A percentile compares a stretch with the other conserved stretches of the same genome.
These are phyloP conservation scores for Myoxocephalus aenaeus DNA, from an alignment of 2,797 vertebrate genomes.

Conservation along the genomic window DNA sequence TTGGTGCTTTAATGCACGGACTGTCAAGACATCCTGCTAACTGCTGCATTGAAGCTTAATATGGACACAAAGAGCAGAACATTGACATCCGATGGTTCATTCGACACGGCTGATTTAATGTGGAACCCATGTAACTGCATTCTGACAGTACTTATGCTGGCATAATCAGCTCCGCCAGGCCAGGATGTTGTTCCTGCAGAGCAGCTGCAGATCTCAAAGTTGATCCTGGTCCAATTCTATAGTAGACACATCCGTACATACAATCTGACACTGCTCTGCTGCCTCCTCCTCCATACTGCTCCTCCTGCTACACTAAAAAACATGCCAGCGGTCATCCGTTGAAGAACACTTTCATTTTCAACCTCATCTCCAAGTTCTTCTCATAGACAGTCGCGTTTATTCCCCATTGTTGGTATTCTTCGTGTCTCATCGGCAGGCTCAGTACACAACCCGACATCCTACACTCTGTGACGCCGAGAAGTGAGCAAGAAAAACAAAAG, in stretches of 20 bases:
- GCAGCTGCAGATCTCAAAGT: slow-evolving; percentile 36
- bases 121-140: neutral
- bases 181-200: slow-evolving; percentile 36
- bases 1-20: neutral
- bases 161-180: slow-evolving; percentile 12
- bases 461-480: neutral
- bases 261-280: slow-evolving; percentile 2
- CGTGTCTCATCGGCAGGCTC: neutral
- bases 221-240: slow-evolving; percentile 35
- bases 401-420: neutral
- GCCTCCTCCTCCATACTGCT: neutral
- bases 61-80: slow-evolving; percentile 6
- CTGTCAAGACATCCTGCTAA: neutral
- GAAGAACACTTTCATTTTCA: slow-evolving; percentile 6
- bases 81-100: neutral
- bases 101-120: neutral
- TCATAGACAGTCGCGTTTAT: neutral
- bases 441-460: neutral
- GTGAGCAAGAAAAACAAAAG: neutral
- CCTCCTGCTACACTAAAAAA: slow-evolving; percentile 9
- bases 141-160: slow-evolving; percentile 1
- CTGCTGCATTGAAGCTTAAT: neutral
- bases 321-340: slow-evolving; percentile 3
- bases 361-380: neutral
- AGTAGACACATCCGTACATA: slow-evolving; percentile 28